phyloP scores from a whole-genome alignment of 2,113 vertebrate genomes.

The Hipposideros armiger region DNA sequence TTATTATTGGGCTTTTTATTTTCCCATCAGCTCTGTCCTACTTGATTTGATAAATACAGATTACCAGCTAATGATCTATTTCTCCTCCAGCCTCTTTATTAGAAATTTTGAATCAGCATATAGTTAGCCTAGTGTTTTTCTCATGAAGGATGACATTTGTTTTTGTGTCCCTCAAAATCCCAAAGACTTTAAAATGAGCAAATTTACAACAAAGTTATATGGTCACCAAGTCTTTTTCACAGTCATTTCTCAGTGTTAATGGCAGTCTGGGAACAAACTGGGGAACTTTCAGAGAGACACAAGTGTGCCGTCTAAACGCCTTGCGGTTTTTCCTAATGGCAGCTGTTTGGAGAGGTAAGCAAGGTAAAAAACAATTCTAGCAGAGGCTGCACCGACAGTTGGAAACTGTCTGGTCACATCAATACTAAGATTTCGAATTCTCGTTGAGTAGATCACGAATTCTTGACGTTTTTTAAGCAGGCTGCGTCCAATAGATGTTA shows the following conservation, averaged over 20 bases:
- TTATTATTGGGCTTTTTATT: neutral
- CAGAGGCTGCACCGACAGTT: neutral
- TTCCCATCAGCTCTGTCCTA: neutral
- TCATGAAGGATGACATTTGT: neutral
- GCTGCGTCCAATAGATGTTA: neutral
- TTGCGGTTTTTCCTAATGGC: neutral
- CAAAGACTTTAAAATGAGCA: conserved; percentile 30
- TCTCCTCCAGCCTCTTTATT: neutral
- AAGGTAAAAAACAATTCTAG: neutral
- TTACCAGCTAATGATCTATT: neutral
- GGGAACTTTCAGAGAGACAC: neutral
- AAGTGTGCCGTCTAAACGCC: neutral
- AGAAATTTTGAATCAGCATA: neutral
- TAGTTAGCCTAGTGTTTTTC: neutral
- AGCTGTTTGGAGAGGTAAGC: neutral
- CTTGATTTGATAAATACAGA: neutral
- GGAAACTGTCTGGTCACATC: neutral
- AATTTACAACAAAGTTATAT: neutral
- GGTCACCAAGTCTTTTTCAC: neutral
- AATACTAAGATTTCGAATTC: neutral
- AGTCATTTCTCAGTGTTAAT: conserved; percentile 1
- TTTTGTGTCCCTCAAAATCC: neutral
- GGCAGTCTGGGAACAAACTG: neutral
- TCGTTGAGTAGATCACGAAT: neutral
- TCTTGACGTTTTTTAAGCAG: neutral